A percentile compares a stretch with the other conserved stretches of the same genome.
Evolutionary conservation across 2,888 invertebrate species (phyloP).

Genomic region (Athalia cordata): DNA sequence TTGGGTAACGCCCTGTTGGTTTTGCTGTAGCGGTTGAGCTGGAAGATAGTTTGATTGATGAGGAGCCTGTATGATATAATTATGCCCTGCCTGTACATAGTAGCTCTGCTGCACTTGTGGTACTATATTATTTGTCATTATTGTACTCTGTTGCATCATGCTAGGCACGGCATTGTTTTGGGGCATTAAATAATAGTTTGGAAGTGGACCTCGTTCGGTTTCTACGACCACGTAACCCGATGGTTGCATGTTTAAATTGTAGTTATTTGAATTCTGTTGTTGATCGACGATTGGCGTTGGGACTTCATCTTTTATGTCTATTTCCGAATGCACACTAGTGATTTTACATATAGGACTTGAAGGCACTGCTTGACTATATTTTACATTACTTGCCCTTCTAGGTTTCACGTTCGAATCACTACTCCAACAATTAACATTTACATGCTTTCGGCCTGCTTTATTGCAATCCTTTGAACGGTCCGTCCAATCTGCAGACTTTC

Average conservation of each 20-base stretch:
- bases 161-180: slow-evolving; percentile 52
- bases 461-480: slow-evolving; percentile 2
- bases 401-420: slow-evolving; percentile 11
- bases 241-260: slow-evolving; percentile 52
- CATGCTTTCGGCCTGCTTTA: background rate
- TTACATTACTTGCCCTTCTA: slow-evolving; percentile 20
- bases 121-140: slow-evolving; percentile 47
- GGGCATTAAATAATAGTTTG: slow-evolving; percentile 62
- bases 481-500: background rate
- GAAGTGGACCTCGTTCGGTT: slow-evolving; percentile 52
- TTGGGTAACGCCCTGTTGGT: slow-evolving; percentile 23
- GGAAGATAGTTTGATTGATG: slow-evolving; percentile 9
- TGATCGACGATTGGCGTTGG: slow-evolving; percentile 59
- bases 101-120: slow-evolving; percentile 57
- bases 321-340: slow-evolving; percentile 65
- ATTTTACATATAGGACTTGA: slow-evolving; percentile 39
- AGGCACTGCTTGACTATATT: slow-evolving; percentile 41
- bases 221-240: slow-evolving; percentile 59
- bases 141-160: slow-evolving; percentile 51
- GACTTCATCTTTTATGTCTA: slow-evolving; percentile 69
- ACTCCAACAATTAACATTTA: background rate
- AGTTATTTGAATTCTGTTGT: slow-evolving; percentile 40
- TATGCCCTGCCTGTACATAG: slow-evolving; percentile 59
- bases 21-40: slow-evolving; percentile 36
- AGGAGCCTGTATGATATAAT: slow-evolving; percentile 57